Percentiles rank a stretch among this genome's conserved stretches.
These are phyloP conservation scores for Helicoverpa zea DNA, from an alignment of 1,140 invertebrate species.

Conservation along the genomic window DNA sequence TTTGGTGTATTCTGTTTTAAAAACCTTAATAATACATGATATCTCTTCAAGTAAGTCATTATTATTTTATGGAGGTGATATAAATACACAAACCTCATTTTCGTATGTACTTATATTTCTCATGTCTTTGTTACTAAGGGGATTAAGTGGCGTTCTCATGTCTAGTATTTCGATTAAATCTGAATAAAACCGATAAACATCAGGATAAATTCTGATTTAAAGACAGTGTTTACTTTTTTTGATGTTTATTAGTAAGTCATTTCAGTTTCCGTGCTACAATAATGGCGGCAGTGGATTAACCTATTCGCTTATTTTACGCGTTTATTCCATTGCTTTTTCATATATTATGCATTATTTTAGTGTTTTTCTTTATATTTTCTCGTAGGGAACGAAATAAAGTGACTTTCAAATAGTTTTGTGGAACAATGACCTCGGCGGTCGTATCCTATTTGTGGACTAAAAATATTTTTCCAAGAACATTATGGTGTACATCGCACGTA, in stretches of 20 bases:
- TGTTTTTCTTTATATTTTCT: slow-evolving; percentile 78
- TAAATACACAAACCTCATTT: slow-evolving; percentile 80
- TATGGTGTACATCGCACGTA: slow-evolving; percentile 70
- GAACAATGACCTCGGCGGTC: slow-evolving; percentile 84
- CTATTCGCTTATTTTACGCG: slow-evolving; percentile 78
- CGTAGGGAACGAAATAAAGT: slow-evolving; percentile 78
- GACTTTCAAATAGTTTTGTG: slow-evolving; percentile 79
- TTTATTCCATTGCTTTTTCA: slow-evolving; percentile 61
- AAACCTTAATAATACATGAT: slow-evolving; percentile 32
- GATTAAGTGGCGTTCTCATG: slow-evolving; percentile 33
- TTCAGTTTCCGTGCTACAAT: slow-evolving; percentile 84
- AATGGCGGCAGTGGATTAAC: slow-evolving; percentile 86
- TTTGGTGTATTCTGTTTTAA: slow-evolving; percentile 49
- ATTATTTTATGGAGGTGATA: slow-evolving; percentile 61
- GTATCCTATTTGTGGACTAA: slow-evolving; percentile 79
- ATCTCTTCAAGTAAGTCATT: slow-evolving; percentile 59
- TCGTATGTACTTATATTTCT: slow-evolving; percentile 78
- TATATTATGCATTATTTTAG: slow-evolving; percentile 67
- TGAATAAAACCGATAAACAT: slow-evolving; percentile 47
- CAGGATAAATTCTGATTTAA: slow-evolving; percentile 61
- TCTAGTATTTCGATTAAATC: slow-evolving; percentile 51
- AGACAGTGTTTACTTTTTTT: slow-evolving; percentile 85
- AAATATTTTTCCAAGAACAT: slow-evolving; percentile 81
- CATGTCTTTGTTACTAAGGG: slow-evolving; percentile 78
- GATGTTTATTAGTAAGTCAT: slow-evolving; percentile 82